Evolutionary conservation across 2,888 invertebrate genomes (phyloP), one percentile per base, ranked within the genome.

Genomic region (Apoda limacodes): DNA sequence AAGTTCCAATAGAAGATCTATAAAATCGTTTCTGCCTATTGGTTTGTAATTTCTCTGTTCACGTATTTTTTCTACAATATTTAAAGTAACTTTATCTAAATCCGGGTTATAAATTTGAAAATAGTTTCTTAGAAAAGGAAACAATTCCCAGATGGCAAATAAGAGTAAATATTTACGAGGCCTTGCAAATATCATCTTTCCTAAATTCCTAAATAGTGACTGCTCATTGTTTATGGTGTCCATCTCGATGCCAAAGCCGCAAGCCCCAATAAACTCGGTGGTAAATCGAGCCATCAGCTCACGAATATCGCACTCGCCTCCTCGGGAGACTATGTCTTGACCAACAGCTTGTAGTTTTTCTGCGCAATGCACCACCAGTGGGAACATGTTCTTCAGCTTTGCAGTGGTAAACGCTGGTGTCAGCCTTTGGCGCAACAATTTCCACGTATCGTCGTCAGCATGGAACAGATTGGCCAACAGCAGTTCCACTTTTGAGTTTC

Each of bases 261-360:
- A 63, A 12, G 68, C 66, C 5, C 70, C 68, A 26, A 70, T 68
- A 40, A 69, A 64, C 40, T 69, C 70, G 7, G 62, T 69, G 13
- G 67, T 69, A 44, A 61, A 68, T 5, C 68, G 56, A n/a, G 60
- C 64, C 69, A 69, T 66, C 13, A 68, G 55, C 31, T 71, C 69
- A 0, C 67, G 52, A 3, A 59, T 64, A 41, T 68, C 67, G 3
- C 63, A 17, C 5, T 50, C 32, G n/a, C 28, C 35, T 1, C 48
- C 52, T 1, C 39, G 35, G 9, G 56, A 44, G 3, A 53, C 48
- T 2, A 46, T 32, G 2, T 22, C 24, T 4, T 49, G 42, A 7
- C 51, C 40, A 3, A 56, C 49, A 17, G 43, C 31, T 37, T 57
- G 61, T 34, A 68, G 42, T 5, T 45, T 38, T 44, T 63, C 61